Conservation (phyloP, 1,140 invertebrate species). For the Cotesia typhae region DNA sequence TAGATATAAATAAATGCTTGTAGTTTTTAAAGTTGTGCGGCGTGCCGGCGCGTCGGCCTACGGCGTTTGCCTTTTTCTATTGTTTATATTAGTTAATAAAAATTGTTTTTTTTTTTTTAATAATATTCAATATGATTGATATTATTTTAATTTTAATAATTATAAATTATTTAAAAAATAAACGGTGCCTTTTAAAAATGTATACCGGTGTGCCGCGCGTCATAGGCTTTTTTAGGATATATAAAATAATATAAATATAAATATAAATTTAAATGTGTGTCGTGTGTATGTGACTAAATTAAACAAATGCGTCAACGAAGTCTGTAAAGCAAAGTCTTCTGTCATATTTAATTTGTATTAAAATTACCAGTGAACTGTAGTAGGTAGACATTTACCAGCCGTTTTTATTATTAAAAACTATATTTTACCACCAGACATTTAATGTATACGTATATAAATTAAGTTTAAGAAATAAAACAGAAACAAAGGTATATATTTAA, state of each 20-base stretch:
- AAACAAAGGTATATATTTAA: not conserved
- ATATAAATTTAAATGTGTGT: conserved; percentile 2
- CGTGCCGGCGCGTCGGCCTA: conserved; percentile 30
- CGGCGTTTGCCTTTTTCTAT: not conserved
- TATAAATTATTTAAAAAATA: conserved; percentile 23
- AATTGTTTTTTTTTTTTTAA: not conserved
- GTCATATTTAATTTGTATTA: conserved; percentile 1
- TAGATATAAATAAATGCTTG: not conserved
- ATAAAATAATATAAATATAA: conserved; percentile 2
- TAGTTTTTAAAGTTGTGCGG: not conserved
- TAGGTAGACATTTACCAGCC: too few relatives aligned
- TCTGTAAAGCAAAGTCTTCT: not conserved
- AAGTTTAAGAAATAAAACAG: too few relatives aligned
- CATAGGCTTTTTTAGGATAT: conserved; percentile 3
- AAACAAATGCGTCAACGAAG: conserved; percentile 9
- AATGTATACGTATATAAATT: too few relatives aligned
- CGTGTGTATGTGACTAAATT: not conserved
- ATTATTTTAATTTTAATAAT: conserved; percentile 1
- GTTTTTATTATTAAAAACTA: too few relatives aligned
- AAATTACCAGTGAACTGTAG: not conserved
- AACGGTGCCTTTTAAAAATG: conserved; percentile 31
- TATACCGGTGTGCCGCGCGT: conserved; percentile 11
- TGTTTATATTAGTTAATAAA: not conserved
- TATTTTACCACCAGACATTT: too few relatives aligned
- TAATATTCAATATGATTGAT: not conserved